phyloP scores from a whole-genome alignment of 1,140 invertebrate species.

The Tetragnatha versicolor region DNA sequence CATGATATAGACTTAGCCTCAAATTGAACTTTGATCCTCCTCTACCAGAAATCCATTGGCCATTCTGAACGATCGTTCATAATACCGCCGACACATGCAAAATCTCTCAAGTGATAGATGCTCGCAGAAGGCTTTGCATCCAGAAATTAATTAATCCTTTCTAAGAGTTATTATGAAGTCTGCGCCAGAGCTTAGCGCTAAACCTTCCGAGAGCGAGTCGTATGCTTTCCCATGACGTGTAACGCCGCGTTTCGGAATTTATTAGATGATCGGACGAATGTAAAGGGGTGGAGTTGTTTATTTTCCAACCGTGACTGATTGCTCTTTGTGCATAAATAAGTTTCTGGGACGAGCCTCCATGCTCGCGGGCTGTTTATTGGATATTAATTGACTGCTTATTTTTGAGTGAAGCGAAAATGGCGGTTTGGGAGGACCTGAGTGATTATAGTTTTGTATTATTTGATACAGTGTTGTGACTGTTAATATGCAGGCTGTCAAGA shows the following conservation, averaged over 20 bases:
- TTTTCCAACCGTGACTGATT: no score
- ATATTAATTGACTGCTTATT: no score
- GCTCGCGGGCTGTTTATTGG: no score
- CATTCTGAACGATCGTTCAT: background rate
- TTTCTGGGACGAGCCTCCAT: no score
- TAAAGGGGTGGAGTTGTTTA: background rate
- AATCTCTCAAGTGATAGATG: background rate
- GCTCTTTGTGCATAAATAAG: no score
- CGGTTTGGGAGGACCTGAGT: no score
- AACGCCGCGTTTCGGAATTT: background rate
- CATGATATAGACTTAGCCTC: no score
- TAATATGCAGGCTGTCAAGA: no score
- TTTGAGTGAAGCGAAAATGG: no score
- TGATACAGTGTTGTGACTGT: no score
- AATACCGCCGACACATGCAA: background rate
- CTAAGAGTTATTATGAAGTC: background rate
- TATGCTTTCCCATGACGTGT: background rate
- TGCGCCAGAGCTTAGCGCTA: background rate
- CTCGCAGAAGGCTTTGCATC: background rate
- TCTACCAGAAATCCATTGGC: background rate
- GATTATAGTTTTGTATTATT: no score
- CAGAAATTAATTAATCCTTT: constrained; percentile 1
- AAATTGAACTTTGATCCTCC: background rate
- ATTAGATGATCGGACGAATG: background rate
- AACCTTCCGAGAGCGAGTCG: background rate